phyloP scores from a whole-genome alignment of 2,797 vertebrate genomes.

The Acomys russatus region DNA sequence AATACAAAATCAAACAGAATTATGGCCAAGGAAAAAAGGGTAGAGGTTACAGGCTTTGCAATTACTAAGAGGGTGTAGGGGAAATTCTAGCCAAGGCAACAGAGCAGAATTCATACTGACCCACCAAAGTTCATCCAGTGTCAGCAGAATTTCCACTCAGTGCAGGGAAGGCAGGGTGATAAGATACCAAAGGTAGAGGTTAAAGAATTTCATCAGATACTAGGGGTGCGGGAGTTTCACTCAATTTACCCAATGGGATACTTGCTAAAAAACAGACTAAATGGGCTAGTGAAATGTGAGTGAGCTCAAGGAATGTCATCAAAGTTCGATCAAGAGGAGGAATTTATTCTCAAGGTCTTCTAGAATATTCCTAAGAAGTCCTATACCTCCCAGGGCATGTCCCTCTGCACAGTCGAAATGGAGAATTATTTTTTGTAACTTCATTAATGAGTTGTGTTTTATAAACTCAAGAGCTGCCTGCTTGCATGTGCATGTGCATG shows the following conservation, averaged over 20 bases:
- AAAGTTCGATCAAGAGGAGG: background rate
- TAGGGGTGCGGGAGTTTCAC: background rate
- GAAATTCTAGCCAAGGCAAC: background rate
- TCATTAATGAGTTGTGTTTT: background rate
- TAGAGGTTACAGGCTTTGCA: background rate
- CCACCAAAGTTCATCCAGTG: background rate
- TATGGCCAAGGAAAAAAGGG: background rate
- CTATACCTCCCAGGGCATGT: accelerated
- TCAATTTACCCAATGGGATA: background rate
- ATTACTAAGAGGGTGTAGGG: background rate
- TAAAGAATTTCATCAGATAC: background rate
- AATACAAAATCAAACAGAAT: background rate
- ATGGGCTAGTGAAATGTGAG: background rate
- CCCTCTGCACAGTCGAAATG: background rate
- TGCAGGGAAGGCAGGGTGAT: too few species aligned
- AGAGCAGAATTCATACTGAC: background rate
- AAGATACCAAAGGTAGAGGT: too few species aligned
- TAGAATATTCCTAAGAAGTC: accelerated
- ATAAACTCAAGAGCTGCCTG: background rate
- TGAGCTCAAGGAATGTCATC: background rate
- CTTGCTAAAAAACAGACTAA: background rate
- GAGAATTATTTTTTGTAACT: background rate
- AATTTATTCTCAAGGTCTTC: background rate
- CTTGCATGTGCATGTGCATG: background rate
- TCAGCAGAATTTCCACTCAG: background rate